Conservation (phyloP, 1,140 invertebrate species). For the Sitophilus oryzae region DNA sequence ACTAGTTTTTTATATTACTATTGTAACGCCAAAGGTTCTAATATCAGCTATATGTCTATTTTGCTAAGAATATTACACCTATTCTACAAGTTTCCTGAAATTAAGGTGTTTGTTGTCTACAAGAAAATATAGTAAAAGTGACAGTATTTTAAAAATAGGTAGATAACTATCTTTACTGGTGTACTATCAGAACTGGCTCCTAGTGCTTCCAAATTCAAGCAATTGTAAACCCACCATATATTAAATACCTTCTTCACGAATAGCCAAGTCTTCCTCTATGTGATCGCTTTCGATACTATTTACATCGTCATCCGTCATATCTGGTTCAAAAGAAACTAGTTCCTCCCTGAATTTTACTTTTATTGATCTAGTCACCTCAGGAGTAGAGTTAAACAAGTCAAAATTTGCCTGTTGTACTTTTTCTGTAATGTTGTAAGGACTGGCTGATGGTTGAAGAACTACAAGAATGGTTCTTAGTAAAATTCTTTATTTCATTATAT, state of each 20-base stretch:
- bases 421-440: constrained; percentile 41
- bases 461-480: constrained; percentile 14
- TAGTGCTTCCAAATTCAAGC: no score
- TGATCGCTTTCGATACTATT: constrained; percentile 42
- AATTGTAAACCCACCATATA: constrained; percentile 6
- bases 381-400: constrained; percentile 32
- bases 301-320: constrained; percentile 42
- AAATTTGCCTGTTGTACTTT: constrained; percentile 41
- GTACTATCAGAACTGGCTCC: no score
- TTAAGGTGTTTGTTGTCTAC: no score
- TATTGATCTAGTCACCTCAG: constrained; percentile 18
- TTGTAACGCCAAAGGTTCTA: no score
- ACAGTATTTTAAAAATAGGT: no score
- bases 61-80: no score
- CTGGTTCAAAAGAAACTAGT: constrained; percentile 40
- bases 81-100: no score
- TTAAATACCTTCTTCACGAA: not conserved
- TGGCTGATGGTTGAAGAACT: constrained; percentile 41
- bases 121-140: no score
- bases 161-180: no score
- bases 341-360: constrained; percentile 41
- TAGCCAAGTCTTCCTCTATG: constrained; percentile 16
- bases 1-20: no score
- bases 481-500: constrained; percentile 2
- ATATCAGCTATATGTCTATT: no score